Base-by-base conservation (phyloP, 1,140 invertebrate species). In the Acyrthosiphon pisum region DNA sequence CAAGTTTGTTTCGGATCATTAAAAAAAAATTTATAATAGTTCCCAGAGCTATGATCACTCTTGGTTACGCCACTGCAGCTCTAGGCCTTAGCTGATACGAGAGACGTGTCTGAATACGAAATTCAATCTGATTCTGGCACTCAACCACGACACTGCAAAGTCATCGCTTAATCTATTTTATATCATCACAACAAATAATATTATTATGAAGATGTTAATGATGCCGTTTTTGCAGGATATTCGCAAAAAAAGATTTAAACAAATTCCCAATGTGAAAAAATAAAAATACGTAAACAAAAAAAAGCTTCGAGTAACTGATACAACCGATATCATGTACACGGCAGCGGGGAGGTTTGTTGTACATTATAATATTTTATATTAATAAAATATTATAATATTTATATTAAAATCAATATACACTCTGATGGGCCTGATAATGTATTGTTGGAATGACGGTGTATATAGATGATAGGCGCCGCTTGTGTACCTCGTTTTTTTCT, bases 341-440 rank as follows among this genome's bases (percentile, higher is more conserved):
- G 6, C 20, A 18, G 48, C 8, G 60, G 14, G 22, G 60, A 76
- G 26, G 60, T 68, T 68, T 9, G 60, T 76, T n/a, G 4, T 18
- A 76, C 30, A n/a, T 18, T n/a, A n/a, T 53, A 53, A 22, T 53
- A 53, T 53, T 18, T n/a, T 68, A 4, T 76, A n/a, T 68, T 76
- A n/a, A n/a, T 76, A n/a, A 76, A 76, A 76, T 76, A 76, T 76
- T 76, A 26, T 86, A 86, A 86, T 26, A 86, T 86, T 30, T n/a
- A 20, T 87, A 48, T 48, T 30, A n/a, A 48, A 46, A 46, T 46
- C 86, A 35, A 76, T n/a, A 76, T n/a, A n/a, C n/a, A n/a, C 14
- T 0, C 60, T 18, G 44, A 35, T 48, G 14, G n/a, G 11, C 14
- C n/a, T 6, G 86, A 87, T 87, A 14, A 87, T 48, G 44, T 48